Conservation (phyloP, 2,888 invertebrate species). For the Congeria kusceri region DNA sequence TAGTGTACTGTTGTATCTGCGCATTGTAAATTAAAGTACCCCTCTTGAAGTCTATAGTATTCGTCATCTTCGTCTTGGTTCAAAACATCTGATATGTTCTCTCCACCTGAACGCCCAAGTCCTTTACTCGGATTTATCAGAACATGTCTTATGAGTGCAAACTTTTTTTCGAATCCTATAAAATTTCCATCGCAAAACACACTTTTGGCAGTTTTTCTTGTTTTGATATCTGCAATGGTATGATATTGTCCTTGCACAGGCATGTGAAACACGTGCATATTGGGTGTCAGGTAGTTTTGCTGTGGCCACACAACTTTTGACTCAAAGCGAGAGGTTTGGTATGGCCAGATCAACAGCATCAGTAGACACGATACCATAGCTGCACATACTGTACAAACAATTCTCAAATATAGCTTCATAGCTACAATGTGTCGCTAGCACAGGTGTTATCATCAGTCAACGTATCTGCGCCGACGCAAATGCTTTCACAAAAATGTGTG, state of each 20-base stretch:
- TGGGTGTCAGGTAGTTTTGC: no score
- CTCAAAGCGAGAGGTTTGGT: no score
- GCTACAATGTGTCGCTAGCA: no score
- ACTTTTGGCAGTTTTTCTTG: not conserved
- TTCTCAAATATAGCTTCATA: no score
- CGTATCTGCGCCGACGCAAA: no score
- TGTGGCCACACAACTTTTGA: no score
- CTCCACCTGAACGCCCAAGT: conserved; percentile 67
- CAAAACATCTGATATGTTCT: conserved; percentile 67
- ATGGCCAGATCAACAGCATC: no score
- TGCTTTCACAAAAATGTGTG: no score
- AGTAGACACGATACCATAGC: no score
- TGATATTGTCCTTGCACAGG: not conserved
- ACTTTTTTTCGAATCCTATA: conserved; percentile 50
- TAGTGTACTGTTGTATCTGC: conserved; percentile 18
- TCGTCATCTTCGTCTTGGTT: conserved; percentile 73
- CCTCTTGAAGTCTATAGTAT: conserved; percentile 64
- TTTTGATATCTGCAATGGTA: not conserved
- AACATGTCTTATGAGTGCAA: conserved; percentile 59
- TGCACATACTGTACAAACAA: no score
- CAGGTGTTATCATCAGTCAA: no score
- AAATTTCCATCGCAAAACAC: conserved; percentile 55
- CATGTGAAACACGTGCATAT: no score
- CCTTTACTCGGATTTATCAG: conserved; percentile 59
- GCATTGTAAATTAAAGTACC: conserved; percentile 72